Evolutionary conservation across 1,140 invertebrate genomes (phyloP), one percentile per base, ranked within the genome.

Genomic region (Charaxes varanes): DNA sequence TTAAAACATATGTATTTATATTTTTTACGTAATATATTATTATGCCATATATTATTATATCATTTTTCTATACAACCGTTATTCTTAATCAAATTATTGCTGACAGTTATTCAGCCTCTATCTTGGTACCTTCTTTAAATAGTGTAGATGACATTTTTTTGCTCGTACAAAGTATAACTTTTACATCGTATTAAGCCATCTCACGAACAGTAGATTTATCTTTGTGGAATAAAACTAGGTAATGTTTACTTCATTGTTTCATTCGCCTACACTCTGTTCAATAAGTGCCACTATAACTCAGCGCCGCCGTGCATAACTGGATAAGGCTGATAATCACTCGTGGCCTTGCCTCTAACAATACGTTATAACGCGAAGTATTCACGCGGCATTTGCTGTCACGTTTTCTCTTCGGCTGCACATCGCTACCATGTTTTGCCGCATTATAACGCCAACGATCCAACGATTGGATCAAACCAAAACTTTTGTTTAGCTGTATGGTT

Each of bases 221-320:
- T 18, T 26, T 22, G 8, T 13, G 16, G 15, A 15, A 42, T 30
- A 18, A 41, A 21, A 41, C 7, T 27, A 27, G 31, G 21, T 28
- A 18, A 35, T 43, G 32, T 43, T 37, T 42, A 15, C 19, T 15
- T 44, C 34, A 32, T 14, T 26, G 34, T 45, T 18, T 26, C 22
- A 13, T 18, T 38, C 24, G 19, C 34, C 19, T 32, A 16, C 18
- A 18, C n/a, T n/a, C n/a, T n/a, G 41, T 23, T 18, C 32, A 30
- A 36, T 45, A 48, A 53, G 46, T 56, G 52, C 49, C 43, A 56
- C 53, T 56, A 60, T 62, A 62, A 53, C 49, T 55, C 53, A 57
- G 43, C 41, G 49, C 56, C 56, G 52, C 47, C n/a, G n/a, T n/a
- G 45, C 59, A 70, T 73, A 76, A 76, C 74, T 74, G 71, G 74